A percentile compares a stretch with the other conserved stretches of the same genome.
phyloP scores from a whole-genome alignment of 2,888 invertebrate genomes.

The Synergus japonicus region DNA sequence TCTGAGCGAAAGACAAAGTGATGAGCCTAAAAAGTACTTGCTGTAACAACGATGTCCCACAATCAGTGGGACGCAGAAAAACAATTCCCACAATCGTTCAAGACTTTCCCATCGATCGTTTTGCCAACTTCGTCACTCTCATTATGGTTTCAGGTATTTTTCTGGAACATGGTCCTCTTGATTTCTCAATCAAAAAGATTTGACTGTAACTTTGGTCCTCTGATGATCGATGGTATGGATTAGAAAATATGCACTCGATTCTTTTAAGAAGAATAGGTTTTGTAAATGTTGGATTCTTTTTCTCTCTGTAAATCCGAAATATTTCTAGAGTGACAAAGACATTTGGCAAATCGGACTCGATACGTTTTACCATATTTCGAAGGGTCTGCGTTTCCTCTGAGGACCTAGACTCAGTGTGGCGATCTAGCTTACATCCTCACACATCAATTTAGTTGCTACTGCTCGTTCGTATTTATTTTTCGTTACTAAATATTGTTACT shows the following conservation, averaged over 20 bases:
- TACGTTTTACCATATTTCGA: conserved; percentile 51
- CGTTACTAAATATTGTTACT: conserved; percentile 56
- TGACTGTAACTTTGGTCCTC: conserved; percentile 25
- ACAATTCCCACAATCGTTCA: conserved; percentile 75
- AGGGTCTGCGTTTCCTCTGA: conserved; percentile 67
- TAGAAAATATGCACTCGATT: neutral
- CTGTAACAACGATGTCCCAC: conserved; percentile 71
- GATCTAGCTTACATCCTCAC: conserved; percentile 73
- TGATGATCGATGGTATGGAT: conserved; percentile 24
- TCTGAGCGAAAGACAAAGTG: conserved; percentile 57
- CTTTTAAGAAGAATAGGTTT: neutral
- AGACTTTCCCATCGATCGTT: conserved; percentile 67
- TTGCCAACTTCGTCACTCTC: conserved; percentile 41
- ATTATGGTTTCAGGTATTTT: neutral
- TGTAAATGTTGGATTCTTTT: neutral
- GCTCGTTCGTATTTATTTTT: conserved; percentile 57
- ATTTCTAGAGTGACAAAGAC: conserved; percentile 16
- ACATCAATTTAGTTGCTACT: conserved; percentile 71
- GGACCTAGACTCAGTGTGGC: conserved; percentile 71
- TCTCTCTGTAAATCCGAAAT: neutral
- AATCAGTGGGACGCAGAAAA: conserved; percentile 72
- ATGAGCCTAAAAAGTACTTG: conserved; percentile 68
- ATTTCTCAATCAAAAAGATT: conserved; percentile 4
- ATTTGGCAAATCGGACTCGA: conserved; percentile 38
- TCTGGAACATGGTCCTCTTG: conserved; percentile 1